Evolutionary conservation across 1,140 invertebrate species (phyloP).

Genomic region (Lucilia sericata): DNA sequence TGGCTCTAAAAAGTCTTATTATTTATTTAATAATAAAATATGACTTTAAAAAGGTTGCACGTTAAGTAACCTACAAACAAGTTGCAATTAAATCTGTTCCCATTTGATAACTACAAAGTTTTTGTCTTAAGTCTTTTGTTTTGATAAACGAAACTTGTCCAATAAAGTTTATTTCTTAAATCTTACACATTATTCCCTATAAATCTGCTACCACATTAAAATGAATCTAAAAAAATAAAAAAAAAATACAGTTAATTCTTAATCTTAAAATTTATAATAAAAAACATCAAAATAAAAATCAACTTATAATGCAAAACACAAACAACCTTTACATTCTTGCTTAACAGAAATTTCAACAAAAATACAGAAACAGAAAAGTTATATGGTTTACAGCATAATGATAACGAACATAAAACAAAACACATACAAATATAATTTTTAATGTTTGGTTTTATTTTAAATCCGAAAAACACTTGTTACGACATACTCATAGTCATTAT

Average conservation of each 20-base stretch:
- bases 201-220: background rate
- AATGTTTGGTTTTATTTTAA: background rate
- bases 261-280: background rate
- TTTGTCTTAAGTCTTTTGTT: background rate
- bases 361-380: too few relatives aligned
- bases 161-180: too few relatives aligned
- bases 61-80: too few relatives aligned
- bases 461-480: background rate
- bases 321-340: conserved; percentile 4
- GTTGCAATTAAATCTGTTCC: too few relatives aligned
- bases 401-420: background rate
- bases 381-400: background rate
- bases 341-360: too few relatives aligned
- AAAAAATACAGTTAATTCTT: background rate
- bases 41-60: too few relatives aligned
- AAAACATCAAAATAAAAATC: background rate
- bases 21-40: too few relatives aligned
- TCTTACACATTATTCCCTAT: background rate
- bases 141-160: too few relatives aligned
- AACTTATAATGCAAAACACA: conserved; percentile 13
- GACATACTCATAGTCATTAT: background rate
- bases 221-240: too few relatives aligned
- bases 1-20: too few relatives aligned
- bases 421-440: background rate
- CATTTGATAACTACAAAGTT: too few relatives aligned